A percentile compares a stretch with the other conserved stretches of the same genome.
phyloP scores from a whole-genome alignment of 2,888 invertebrate species.

The Magallana nippona region DNA sequence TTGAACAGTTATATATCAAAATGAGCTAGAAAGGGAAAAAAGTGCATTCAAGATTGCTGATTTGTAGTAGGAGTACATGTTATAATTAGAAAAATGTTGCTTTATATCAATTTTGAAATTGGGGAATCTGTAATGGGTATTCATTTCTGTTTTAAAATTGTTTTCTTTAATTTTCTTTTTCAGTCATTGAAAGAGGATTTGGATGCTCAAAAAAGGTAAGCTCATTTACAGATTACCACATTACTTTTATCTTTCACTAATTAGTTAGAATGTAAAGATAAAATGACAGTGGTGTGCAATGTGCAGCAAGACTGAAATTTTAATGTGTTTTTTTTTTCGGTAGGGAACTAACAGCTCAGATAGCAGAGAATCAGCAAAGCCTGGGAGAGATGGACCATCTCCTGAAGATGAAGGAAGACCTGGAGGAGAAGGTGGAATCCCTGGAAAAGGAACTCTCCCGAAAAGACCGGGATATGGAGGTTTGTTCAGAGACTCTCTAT shows the following conservation, averaged over 20 bases:
- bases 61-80: too few species aligned
- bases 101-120: too few species aligned
- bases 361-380: constrained; percentile 31
- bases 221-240: background rate
- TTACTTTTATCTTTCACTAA: too few species aligned
- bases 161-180: constrained; percentile 28
- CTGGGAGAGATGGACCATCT: constrained; percentile 30
- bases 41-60: too few species aligned
- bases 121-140: background rate
- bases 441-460: constrained; percentile 55
- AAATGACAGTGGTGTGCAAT: too few species aligned
- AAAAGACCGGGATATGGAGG: constrained; percentile 67
- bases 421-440: constrained; percentile 54
- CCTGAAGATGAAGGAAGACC: constrained; percentile 48
- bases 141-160: background rate
- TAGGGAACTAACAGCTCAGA: constrained; percentile 32
- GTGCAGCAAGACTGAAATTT: too few species aligned
- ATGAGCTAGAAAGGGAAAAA: too few species aligned
- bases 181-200: constrained; percentile 50
- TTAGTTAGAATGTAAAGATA: too few species aligned
- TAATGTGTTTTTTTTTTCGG: background rate
- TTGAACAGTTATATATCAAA: too few species aligned
- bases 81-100: too few species aligned
- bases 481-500: constrained; percentile 24
- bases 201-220: constrained; percentile 51